Conservation (phyloP, 2,113 vertebrate genomes). For the Tenrec ecaudatus region DNA sequence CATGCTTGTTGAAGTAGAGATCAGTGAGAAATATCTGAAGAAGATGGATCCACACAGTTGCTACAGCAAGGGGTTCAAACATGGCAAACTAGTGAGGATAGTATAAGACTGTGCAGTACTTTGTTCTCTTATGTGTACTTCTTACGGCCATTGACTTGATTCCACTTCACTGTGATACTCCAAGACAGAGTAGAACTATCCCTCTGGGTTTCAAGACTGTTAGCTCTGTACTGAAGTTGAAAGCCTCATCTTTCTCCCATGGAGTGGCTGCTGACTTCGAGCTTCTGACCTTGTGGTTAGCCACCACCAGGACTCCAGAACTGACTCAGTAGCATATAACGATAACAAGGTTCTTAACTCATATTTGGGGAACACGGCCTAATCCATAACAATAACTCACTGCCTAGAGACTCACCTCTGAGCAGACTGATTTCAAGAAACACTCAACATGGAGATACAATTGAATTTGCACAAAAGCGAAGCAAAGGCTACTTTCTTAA, state of each 20-base stretch:
- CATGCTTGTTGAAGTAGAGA: no score
- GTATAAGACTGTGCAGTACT: background rate
- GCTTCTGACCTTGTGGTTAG: no score
- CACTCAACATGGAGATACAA: background rate
- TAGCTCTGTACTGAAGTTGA: no score
- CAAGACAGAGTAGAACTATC: no score
- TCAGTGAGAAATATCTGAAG: background rate
- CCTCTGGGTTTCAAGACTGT: no score
- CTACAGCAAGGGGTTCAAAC: background rate
- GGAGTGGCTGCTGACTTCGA: no score
- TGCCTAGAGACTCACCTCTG: background rate
- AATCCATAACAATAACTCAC: background rate
- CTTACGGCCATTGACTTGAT: background rate
- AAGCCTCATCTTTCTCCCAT: no score
- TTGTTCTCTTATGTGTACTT: background rate
- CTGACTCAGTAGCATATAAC: background rate
- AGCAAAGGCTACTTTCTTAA: background rate
- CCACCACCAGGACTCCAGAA: background rate
- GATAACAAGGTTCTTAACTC: background rate
- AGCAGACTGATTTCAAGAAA: background rate
- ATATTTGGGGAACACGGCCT: background rate
- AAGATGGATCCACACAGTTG: background rate
- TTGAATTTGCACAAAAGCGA: background rate
- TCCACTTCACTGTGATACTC: no score
- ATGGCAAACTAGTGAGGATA: background rate